phyloP scores from a whole-genome alignment of 2,797 vertebrate species.

The Distichodus sexfasciatus region DNA sequence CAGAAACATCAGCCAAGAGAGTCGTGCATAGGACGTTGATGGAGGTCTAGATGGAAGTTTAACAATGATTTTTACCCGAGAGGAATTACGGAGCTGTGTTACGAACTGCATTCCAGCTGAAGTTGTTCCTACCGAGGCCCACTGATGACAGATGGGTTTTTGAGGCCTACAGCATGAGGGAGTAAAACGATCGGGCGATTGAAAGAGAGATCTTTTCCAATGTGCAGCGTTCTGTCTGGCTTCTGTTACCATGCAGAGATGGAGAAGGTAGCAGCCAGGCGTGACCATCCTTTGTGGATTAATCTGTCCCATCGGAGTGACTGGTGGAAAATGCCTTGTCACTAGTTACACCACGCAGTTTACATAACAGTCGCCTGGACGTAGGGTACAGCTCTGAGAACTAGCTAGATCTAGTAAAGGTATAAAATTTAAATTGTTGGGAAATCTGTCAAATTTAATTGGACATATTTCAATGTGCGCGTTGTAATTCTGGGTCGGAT shows the following conservation, averaged over 20 bases:
- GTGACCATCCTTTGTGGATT: conserved; percentile 34
- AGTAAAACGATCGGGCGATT: conserved; percentile 46
- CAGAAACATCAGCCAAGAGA: conserved; percentile 36
- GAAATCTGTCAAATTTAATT: no score
- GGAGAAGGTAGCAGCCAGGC: conserved; percentile 29
- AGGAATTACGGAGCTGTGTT: conserved; percentile 5
- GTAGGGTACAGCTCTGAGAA: no score
- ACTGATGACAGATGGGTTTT: conserved; percentile 32
- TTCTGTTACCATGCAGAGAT: conserved; percentile 42
- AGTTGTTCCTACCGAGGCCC: neutral
- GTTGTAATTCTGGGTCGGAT: no score
- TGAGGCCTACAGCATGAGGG: no score
- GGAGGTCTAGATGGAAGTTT: conserved; percentile 1
- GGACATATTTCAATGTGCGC: no score
- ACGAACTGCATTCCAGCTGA: neutral
- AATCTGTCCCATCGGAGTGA: conserved; percentile 40
- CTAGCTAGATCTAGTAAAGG: no score
- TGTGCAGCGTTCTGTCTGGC: conserved; percentile 30
- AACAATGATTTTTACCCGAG: conserved; percentile 6
- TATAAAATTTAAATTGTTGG: no score
- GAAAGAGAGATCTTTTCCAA: conserved; percentile 45
- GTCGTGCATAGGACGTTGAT: conserved; percentile 19
- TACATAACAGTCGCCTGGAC: neutral
- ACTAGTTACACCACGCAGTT: conserved; percentile 15
- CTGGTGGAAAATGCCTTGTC: conserved; percentile 38